Evolutionary conservation across 2,113 vertebrate species (phyloP), one percentile per base, ranked within the genome.

Genomic region (Chlamydotis undulata): DNA sequence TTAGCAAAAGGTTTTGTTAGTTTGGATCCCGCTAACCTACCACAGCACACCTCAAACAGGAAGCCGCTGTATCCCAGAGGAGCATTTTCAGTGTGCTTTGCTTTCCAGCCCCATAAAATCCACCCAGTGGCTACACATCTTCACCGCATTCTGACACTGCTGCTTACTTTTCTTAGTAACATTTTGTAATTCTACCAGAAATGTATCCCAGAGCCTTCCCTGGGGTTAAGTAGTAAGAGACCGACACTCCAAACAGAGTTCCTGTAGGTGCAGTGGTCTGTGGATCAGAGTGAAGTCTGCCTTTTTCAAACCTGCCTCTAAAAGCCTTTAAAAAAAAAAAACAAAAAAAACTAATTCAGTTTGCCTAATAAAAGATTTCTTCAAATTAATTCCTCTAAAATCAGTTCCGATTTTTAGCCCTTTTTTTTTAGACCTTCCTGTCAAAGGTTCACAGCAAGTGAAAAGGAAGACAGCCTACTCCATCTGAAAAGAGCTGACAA

Each of bases 1-100:
- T 56, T 39, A 57, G 26, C 19, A 14, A 23, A 49, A 9, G 7
- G 31, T 39, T 60, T 28, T 39, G 24, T n/a, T 43, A 49, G 60
- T 35, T 13, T 28, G 19, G 39, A 19, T 29, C 15, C n/a, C 39
- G n/a, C 60, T 29, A 29, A 31, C 14, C 55, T 23, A 31, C 12
- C 31, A 15, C 33, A 53, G 50, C 53, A 29, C 47, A 39, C 9
- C 31, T 43, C 7, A 2, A 26, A 18, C 0, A 0, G 43, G 33
- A 57, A 55, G 16, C 11, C 35, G 45, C 41, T 23, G 33, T 18
- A 47, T 25, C 8, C 33, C 18, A 41, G 52, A 37, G 11, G 8
- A 31, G 45, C 29, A 21, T 26, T 52, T 43, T 25, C 43, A n/a
- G n/a, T 2, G 10, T n/a, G 43, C 78, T 71, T 49, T 21, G 37